phyloP scores from a whole-genome alignment of 2,797 vertebrate genomes.

The Austrolebias charrua region DNA sequence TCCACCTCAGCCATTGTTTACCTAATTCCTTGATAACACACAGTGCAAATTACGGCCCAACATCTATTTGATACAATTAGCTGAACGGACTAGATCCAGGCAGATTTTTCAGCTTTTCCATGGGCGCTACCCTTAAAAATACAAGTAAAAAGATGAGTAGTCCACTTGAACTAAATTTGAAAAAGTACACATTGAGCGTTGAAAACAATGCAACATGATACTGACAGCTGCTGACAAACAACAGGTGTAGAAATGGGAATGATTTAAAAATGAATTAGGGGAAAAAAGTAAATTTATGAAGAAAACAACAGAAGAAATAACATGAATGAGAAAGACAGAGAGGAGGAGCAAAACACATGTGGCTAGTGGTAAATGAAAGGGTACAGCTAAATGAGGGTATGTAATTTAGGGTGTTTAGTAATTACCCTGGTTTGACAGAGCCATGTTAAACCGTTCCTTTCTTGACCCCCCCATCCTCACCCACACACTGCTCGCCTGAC shows the following conservation, averaged over 20 bases:
- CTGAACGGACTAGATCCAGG: slow-evolving; percentile 6
- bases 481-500: slow-evolving; percentile 10
- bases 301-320: slow-evolving; percentile 20
- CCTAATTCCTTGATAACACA: slow-evolving; percentile 30
- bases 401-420: slow-evolving; percentile 82
- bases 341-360: slow-evolving; percentile 62
- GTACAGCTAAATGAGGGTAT: slow-evolving; percentile 79
- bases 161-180: slow-evolving; percentile 31
- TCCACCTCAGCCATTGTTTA: slow-evolving; percentile 31
- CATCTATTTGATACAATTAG: slow-evolving; percentile 26
- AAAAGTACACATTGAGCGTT: slow-evolving; percentile 8
- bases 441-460: slow-evolving; percentile 72
- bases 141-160: slow-evolving; percentile 10
- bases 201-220: slow-evolving; percentile 25
- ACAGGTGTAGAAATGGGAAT: slow-evolving; percentile 37
- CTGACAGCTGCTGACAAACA: slow-evolving; percentile 27
- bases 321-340: slow-evolving; percentile 44
- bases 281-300: slow-evolving; percentile 23
- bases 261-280: slow-evolving; percentile 22
- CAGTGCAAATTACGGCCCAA: slow-evolving; percentile 9
- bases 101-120: background rate
- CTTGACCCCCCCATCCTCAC: slow-evolving; percentile 62
- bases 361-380: slow-evolving; percentile 78
- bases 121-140: slow-evolving; percentile 7
- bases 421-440: slow-evolving; percentile 78